These are phyloP conservation scores for Phaenicophaeus curvirostris DNA, from an alignment of 2,797 vertebrate species.

Conservation along the genomic window DNA sequence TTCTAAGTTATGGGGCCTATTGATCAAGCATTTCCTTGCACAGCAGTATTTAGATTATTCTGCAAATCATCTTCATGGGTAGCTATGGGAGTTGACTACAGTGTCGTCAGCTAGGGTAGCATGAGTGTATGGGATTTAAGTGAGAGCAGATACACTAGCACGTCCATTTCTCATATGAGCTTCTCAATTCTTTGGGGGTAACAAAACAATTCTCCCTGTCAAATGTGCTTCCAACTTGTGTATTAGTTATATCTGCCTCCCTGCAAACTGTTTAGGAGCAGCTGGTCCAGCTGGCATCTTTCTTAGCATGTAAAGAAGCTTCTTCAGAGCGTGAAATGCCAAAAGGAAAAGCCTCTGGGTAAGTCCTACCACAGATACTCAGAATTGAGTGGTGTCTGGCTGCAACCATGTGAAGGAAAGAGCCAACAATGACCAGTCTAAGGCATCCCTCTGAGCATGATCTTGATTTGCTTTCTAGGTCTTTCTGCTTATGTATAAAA, in stretches of 20 bases:
- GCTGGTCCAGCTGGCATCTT: conserved; percentile 43
- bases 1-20: conserved; percentile 22
- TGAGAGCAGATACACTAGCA: conserved; percentile 20
- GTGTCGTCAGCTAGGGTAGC: not conserved
- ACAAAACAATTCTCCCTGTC: conserved; percentile 23
- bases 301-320: conserved; percentile 33
- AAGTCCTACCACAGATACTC: not conserved
- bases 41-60: conserved; percentile 56
- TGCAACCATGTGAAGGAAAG: not conserved
- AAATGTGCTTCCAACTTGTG: conserved; percentile 41
- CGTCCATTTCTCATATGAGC: not conserved
- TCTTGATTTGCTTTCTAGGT: not conserved
- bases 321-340: not conserved
- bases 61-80: conserved; percentile 62
- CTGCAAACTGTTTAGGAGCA: conserved; percentile 33
- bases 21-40: conserved; percentile 52
- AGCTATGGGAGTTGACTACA: not conserved
- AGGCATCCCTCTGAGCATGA: not conserved
- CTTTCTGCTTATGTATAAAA: not conserved
- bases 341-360: not conserved
- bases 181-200: conserved; percentile 20
- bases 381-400: not conserved
- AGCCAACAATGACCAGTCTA: not conserved
- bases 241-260: conserved; percentile 46
- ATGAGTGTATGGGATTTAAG: not conserved